Conservation (phyloP, 37 sponge, comb jelly and placozoan genomes). For the Lycopodina hypogea region DNA sequence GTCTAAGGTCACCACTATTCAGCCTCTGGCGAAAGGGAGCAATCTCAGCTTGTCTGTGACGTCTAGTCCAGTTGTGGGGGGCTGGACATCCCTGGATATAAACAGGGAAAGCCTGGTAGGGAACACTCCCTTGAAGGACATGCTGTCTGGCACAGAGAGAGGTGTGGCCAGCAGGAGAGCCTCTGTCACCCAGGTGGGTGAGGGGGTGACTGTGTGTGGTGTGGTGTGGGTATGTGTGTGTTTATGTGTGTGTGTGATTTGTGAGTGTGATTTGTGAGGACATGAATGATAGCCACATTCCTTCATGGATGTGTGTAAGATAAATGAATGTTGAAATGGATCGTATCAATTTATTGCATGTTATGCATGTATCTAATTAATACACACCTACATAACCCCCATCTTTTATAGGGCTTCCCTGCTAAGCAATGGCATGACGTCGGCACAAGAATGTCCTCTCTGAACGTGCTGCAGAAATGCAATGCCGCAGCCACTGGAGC, state of each 20-base stretch:
- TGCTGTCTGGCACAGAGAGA: conserved; percentile 6
- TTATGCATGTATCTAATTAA: not conserved
- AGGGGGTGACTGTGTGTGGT: conserved; percentile 6
- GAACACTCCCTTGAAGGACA: conserved; percentile 17
- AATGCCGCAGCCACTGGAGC: not conserved
- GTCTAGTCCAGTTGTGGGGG: not conserved
- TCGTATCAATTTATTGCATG: not conserved
- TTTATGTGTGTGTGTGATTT: too few species aligned
- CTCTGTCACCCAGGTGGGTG: not conserved
- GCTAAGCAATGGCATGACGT: not conserved
- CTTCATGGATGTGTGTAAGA: too few species aligned
- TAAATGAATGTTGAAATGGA: not conserved
- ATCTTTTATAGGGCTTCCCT: not conserved
- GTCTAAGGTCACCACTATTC: not conserved
- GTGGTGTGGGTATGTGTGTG: too few species aligned
- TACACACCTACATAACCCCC: not conserved
- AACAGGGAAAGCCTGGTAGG: conserved; percentile 17
- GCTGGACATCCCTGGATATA: not conserved
- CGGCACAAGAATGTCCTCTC: not conserved
- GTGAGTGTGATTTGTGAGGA: too few species aligned
- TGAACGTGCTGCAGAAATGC: not conserved
- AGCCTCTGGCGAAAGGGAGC: not conserved
- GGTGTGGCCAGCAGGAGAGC: conserved; percentile 14
- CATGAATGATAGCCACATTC: too few species aligned
- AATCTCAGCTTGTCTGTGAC: not conserved